A percentile compares a stretch with the other conserved stretches of the same genome.
phyloP scores from a whole-genome alignment of 1,140 invertebrate species.

The Argopecten irradians region DNA sequence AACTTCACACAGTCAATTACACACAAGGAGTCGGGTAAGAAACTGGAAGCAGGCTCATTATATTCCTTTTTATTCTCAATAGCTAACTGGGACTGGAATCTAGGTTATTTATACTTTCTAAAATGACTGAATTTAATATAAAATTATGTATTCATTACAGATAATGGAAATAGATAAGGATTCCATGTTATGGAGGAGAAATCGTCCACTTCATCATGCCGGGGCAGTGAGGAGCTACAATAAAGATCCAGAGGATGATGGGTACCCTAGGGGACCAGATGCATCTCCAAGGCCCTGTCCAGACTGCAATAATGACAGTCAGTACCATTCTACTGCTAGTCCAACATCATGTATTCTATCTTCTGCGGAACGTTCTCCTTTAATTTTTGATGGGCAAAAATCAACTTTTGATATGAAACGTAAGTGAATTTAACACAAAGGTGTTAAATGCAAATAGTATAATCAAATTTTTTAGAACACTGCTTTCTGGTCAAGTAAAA shows the following conservation, averaged over 20 bases:
- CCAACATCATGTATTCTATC: constrained; percentile 68
- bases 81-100: too few species aligned
- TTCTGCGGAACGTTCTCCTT: constrained; percentile 49
- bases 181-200: constrained; percentile 72
- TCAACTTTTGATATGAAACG: constrained; percentile 69
- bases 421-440: constrained; percentile 30
- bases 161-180: constrained; percentile 75
- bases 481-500: not conserved
- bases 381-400: constrained; percentile 28
- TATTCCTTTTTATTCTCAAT: too few species aligned
- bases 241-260: constrained; percentile 71
- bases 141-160: constrained; percentile 54
- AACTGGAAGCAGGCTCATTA: too few species aligned
- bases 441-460: not conserved
- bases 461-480: not conserved
- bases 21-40: too few species aligned
- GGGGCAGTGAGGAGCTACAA: constrained; percentile 73
- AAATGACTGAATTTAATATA: not conserved
- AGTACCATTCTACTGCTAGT: constrained; percentile 69
- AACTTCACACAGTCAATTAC: too few species aligned
- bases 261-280: constrained; percentile 68
- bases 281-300: constrained; percentile 61
- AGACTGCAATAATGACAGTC: constrained; percentile 66
- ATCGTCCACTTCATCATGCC: constrained; percentile 71
- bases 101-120: too few species aligned